Evolutionary conservation across 2,113 vertebrate species (phyloP).

Genomic region (Pachycephala philippinensis): DNA sequence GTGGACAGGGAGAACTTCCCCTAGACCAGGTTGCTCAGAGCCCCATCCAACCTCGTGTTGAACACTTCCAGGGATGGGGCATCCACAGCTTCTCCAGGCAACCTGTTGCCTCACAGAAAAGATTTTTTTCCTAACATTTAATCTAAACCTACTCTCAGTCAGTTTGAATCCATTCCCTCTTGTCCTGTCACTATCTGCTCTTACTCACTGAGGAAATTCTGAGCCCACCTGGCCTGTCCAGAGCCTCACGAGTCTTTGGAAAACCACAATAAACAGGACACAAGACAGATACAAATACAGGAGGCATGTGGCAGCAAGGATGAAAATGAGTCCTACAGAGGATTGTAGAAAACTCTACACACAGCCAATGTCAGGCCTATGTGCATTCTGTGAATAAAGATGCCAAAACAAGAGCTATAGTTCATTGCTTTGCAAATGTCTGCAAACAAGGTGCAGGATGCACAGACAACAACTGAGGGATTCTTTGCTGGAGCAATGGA

Average conservation of each 20-base stretch:
- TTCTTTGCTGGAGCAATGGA: neutral
- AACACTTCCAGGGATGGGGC: neutral
- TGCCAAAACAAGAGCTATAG: neutral
- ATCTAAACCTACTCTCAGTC: neutral
- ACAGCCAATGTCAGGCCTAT: neutral
- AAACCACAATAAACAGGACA: neutral
- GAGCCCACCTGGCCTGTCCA: neutral
- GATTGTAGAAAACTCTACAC: neutral
- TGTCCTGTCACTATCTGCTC: neutral
- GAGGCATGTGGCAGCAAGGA: accelerated
- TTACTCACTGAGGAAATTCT: neutral
- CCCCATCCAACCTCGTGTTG: neutral
- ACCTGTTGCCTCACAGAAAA: neutral
- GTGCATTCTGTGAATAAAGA: neutral
- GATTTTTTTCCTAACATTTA: neutral
- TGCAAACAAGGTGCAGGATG: neutral
- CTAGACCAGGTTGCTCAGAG: neutral
- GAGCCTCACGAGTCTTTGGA: neutral
- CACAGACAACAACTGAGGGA: too few relatives aligned
- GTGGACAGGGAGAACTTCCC: neutral
- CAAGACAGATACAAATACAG: neutral
- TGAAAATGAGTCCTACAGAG: neutral
- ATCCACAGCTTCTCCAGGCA: neutral
- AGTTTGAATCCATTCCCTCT: neutral
- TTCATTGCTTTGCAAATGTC: neutral